Conservation (phyloP, 2,113 vertebrate genomes). For the Centropus unirufus region DNA sequence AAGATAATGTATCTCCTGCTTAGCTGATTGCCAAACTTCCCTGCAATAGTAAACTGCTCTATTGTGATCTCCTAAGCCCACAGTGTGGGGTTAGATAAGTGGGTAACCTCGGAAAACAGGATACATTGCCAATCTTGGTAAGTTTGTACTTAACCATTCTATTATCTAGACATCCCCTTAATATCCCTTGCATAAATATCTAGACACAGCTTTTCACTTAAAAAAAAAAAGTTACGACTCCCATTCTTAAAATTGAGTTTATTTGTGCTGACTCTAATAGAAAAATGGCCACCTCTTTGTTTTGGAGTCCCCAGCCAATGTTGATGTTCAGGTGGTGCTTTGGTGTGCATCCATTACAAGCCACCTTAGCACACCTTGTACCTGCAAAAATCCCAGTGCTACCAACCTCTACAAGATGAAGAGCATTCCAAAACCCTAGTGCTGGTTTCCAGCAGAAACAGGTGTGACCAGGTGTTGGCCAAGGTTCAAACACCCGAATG, state of each 20-base stretch:
- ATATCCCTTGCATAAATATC: background rate
- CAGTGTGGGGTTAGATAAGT: no score
- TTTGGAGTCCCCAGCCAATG: background rate
- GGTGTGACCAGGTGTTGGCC: background rate
- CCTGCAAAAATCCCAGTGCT: background rate
- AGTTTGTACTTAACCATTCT: background rate
- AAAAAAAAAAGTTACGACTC: background rate
- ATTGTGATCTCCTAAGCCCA: background rate
- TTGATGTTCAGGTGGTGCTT: background rate
- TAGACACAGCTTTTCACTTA: background rate
- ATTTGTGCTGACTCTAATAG: background rate
- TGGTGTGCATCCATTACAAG: background rate
- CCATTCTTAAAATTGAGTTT: slow-evolving; percentile 26
- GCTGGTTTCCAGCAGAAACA: background rate
- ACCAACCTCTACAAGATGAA: accelerated
- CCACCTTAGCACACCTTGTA: background rate
- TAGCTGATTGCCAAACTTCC: background rate
- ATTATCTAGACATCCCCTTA: background rate
- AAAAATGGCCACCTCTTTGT: background rate
- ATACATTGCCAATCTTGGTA: background rate
- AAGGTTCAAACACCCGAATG: slow-evolving; percentile 73
- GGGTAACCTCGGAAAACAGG: background rate
- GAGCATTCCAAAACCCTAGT: background rate
- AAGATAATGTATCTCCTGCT: background rate
- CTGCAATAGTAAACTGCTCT: accelerated